phyloP scores from a whole-genome alignment of 2,113 vertebrate genomes.

The Oryctolagus cuniculus region mOryCun1.1 NC_091435.1:165930001-165930500 shows the following conservation, averaged over 20 bases:
- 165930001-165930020: neutral
- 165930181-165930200: neutral
- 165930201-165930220: neutral
- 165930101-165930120: neutral
- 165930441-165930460: too few species aligned
- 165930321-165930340: neutral
- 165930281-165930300: neutral
- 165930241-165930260: neutral
- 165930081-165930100: neutral
- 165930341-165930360: neutral
- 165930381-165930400: too few species aligned
- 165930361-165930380: neutral
- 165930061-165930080: neutral
- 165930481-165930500: too few species aligned
- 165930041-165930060: neutral
- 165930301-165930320: neutral
- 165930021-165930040: neutral
- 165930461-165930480: too few species aligned
- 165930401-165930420: too few species aligned
- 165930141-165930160: too few species aligned
- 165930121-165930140: neutral
- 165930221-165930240: neutral
- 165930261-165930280: neutral
- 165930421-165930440: too few species aligned
- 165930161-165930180: neutral